These are phyloP conservation scores for Drosophila anomalipes DNA, from an alignment of 2,888 invertebrate genomes.

Conservation along the genomic window DNA sequence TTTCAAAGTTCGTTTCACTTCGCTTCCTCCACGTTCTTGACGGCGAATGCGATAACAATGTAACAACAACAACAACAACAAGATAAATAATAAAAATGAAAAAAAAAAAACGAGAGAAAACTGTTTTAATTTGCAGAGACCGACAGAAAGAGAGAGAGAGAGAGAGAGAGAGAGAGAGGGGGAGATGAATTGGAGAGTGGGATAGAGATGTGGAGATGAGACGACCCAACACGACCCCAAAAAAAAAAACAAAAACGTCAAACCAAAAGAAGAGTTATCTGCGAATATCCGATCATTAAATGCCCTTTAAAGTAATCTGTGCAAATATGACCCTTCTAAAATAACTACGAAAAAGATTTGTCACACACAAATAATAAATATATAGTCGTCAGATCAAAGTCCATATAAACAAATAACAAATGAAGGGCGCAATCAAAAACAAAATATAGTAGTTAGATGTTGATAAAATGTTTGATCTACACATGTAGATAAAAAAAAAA, in stretches of 20 bases:
- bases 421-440: no score
- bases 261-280: neutral
- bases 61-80: slow-evolving; percentile 43
- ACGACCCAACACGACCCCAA: slow-evolving; percentile 34
- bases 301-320: slow-evolving; percentile 38
- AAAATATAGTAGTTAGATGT: no score
- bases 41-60: slow-evolving; percentile 68
- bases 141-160: neutral
- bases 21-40: slow-evolving; percentile 39
- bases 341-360: neutral
- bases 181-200: neutral
- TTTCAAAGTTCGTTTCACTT: slow-evolving; percentile 74
- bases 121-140: slow-evolving; percentile 41
- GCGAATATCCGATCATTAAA: neutral
- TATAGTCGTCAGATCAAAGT: neutral
- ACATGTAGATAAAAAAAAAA: no score
- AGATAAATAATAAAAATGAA: slow-evolving; percentile 17
- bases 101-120: slow-evolving; percentile 17
- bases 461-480: neutral
- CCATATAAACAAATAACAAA: neutral
- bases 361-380: neutral
- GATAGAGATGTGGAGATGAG: slow-evolving; percentile 14
- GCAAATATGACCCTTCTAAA: neutral
- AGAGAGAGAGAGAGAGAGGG: slow-evolving; percentile 6
- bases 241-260: slow-evolving; percentile 21